Percentiles rank a stretch among this genome's conserved stretches.
Evolutionary conservation across 2,797 vertebrate species (phyloP).

Genomic region (Sitta carolinensis): DNA sequence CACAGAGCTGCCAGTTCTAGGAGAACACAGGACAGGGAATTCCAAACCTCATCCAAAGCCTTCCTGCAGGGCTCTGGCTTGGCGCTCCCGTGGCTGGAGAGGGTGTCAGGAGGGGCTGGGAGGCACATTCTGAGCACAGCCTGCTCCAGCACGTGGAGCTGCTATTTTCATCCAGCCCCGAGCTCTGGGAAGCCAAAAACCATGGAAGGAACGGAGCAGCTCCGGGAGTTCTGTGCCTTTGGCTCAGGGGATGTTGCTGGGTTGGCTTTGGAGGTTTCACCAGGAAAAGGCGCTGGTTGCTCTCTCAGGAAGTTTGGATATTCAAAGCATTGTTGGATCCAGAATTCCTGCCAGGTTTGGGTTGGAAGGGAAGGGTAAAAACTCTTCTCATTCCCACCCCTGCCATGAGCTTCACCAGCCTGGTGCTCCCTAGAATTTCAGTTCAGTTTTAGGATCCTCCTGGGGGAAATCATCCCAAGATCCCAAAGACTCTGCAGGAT

Average conservation of each 20-base stretch:
- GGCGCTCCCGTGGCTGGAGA: neutral
- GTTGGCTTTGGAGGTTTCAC: neutral
- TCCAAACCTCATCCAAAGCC: neutral
- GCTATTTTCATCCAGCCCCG: neutral
- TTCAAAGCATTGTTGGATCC: too few relatives aligned
- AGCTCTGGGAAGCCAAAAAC: too few relatives aligned
- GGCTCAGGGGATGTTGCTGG: neutral
- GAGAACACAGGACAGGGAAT: neutral
- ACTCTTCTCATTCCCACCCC: neutral
- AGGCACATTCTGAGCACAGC: too few relatives aligned
- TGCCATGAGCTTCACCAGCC: neutral
- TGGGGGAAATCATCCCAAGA: neutral
- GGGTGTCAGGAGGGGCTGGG: neutral
- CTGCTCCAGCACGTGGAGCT: too few relatives aligned
- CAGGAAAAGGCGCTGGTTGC: neutral
- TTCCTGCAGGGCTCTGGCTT: neutral
- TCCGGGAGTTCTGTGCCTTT: neutral
- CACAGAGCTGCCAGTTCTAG: neutral
- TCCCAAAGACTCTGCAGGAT: neutral
- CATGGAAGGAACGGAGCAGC: too few relatives aligned
- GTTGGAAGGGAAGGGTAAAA: neutral
- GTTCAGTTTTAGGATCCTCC: rapidly evolving
- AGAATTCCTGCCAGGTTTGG: neutral
- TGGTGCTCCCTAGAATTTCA: neutral
- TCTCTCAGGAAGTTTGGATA: neutral